Evolutionary conservation across 2,797 vertebrate genomes (phyloP), one percentile per base, ranked within the genome.

Genomic region (Gephyroberyx darwinii): DNA sequence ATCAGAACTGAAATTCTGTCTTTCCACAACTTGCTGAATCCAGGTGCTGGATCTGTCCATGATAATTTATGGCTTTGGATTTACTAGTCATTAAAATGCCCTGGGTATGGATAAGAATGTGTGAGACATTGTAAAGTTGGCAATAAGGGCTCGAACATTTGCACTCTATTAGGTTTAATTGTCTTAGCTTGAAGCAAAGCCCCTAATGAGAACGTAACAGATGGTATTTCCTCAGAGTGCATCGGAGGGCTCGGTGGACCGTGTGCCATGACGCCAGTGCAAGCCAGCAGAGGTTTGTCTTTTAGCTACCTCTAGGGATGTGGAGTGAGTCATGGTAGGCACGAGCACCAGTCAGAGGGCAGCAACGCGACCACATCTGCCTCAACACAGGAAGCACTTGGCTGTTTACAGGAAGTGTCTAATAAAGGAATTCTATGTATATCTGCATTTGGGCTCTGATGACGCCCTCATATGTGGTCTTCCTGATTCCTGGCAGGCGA

Each of bases 351-450:
- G 79, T 85, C 81, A 35, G 58, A 66, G 80, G 77, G 81, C 80
- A 69, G 71, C 77, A 47, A 84, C 67, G 67, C 79, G 60, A 59
- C 69, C 82, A 64, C 83, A 83, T 84, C 78, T 76, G 78, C 74
- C 51, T 83, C 82, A 79, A 82, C 82, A 75, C 84, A 88, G 93
- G 92, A 94, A 94, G 84, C 88, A 84, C 90, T 93, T 77, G 82
- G 69, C 82, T 94, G 91, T 94, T 94, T 93, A 94, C 93, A 93
- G 94, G 94, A 95, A 94, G 80, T 31, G 81, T 78, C 65, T 66
- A 88, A 91, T 85, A 80, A 78, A 89, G 86, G 92, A 93, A 93
- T 93, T 87, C 64, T 7, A 67, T 33, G 50, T 64, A 57, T 69
- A 74, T 80, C 65, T 83, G 84, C 37, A 77, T 85, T 86, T 8